These are phyloP conservation scores for Eupithecia centaureata DNA, from an alignment of 2,888 invertebrate genomes.

Conservation along the genomic window DNA sequence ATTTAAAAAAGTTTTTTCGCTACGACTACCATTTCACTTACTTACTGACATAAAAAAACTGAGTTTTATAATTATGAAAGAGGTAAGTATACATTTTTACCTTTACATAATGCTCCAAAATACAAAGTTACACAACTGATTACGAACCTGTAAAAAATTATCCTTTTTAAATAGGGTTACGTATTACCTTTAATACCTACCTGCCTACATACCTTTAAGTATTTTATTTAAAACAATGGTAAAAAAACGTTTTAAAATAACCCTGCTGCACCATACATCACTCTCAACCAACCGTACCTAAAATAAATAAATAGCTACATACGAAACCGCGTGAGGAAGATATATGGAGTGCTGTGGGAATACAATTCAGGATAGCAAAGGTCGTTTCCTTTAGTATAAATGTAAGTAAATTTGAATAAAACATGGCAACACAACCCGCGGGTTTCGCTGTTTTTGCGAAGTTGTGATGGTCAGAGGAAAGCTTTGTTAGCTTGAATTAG, in stretches of 20 bases:
- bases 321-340: conserved; percentile 75
- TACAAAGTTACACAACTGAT: no score
- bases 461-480: conserved; percentile 28
- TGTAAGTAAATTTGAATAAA: conserved; percentile 85
- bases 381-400: conserved; percentile 83
- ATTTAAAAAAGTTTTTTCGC: no score
- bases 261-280: conserved; percentile 28
- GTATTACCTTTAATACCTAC: no score
- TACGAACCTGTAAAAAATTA: no score
- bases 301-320: conserved; percentile 74
- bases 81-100: no score
- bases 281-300: conserved; percentile 46
- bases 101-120: no score
- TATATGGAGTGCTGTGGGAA: conserved; percentile 81
- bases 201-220: no score
- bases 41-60: no score
- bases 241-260: conserved; percentile 22
- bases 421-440: conserved; percentile 60
- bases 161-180: no score
- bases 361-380: conserved; percentile 79
- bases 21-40: no score
- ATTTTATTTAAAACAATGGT: no score
- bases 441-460: conserved; percentile 45
- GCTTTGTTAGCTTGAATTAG: conserved; percentile 28
- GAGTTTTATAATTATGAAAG: no score